Percentiles rank a stretch among this genome's conserved stretches.
phyloP scores from a whole-genome alignment of 92 coral and sea anemone genomes.

The Actinostola sp. region DNA sequence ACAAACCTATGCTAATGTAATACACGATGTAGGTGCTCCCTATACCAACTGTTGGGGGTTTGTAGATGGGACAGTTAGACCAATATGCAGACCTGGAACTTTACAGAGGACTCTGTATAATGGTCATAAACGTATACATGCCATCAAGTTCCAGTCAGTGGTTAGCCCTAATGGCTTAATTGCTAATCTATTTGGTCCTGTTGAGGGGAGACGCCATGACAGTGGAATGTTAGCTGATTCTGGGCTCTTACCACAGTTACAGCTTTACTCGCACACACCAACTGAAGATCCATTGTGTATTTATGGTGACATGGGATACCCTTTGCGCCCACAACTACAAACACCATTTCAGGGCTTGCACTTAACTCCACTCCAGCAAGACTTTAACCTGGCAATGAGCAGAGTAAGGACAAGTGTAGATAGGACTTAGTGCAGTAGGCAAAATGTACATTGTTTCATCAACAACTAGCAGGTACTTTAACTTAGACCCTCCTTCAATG shows the following conservation, averaged over 20 bases:
- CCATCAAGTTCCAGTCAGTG: constrained; percentile 39
- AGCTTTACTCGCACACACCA: constrained; percentile 22
- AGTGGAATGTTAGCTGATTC: constrained; percentile 46
- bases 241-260: constrained; percentile 16
- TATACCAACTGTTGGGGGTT: constrained; percentile 31
- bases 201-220: constrained; percentile 40
- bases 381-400: constrained; percentile 37
- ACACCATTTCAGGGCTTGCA: constrained; percentile 37
- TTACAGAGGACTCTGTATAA: constrained; percentile 30
- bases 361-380: constrained; percentile 31
- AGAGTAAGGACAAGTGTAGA: constrained; percentile 31
- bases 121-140: constrained; percentile 36
- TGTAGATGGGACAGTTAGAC: constrained; percentile 30
- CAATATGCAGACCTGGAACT: constrained; percentile 37
- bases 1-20: constrained; percentile 24
- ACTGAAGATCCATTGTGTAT: constrained; percentile 30
- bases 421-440: constrained; percentile 43
- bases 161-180: constrained; percentile 48
- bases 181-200: constrained; percentile 39
- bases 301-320: constrained; percentile 21
- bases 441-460: constrained; percentile 8
- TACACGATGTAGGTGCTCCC: constrained; percentile 33
- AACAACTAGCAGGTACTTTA: constrained; percentile 8
- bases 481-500: background rate
- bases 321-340: constrained; percentile 35